Base-by-base conservation (phyloP, 1,140 invertebrate species). In the Drosophila ananassae region DNA sequence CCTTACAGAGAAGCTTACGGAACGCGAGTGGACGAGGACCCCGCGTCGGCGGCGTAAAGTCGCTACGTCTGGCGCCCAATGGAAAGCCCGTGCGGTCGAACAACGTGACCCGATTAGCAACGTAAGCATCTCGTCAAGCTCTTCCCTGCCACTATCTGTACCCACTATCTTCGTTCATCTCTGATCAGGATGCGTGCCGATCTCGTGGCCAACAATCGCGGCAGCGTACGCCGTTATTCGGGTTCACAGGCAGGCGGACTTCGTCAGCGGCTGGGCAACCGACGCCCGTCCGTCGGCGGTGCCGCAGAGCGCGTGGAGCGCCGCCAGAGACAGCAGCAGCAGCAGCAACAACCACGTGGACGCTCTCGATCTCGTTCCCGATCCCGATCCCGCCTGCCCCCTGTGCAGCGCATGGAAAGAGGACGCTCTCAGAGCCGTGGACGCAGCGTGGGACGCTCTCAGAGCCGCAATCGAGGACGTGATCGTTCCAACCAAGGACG, bases 1-100 rank as follows among this genome's bases (percentile, higher is more conserved):
- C 76, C 79, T 91, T 91, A 91, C 91, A 92, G 91, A 92, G 90
- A 91, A 92, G 91, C 79, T 77, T 92, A 75, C 87, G 89, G 83
- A 81, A 72, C 53, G 69, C 77, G 41, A 69, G 32, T 37, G 55
- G 57, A 39, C 72, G 72, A 48, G 72, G 72, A 66, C 10, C 39
- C 46, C 90, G 83, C 51, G 52, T 83, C 30, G 77, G 71, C 37
- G 77, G 69, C 59, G 71, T 74, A 22, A 90, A 81, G 77, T 69
- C 90, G 6, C 47, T 91, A 51, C 89, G 89, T 44, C 57, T 91
- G 63, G 90, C 74, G 46, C 84, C 85, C 30, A 91, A 82, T 59
- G 91, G 91, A 61, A 89, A 71, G 54, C 76, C 87, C 32, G 57
- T 90, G 48, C 73, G 78, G 59, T 77, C 84, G 21, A 92, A 82